These are phyloP conservation scores for Rhynchophorus ferrugineus DNA, from an alignment of 1,140 invertebrate genomes.

Conservation along the genomic window DNA sequence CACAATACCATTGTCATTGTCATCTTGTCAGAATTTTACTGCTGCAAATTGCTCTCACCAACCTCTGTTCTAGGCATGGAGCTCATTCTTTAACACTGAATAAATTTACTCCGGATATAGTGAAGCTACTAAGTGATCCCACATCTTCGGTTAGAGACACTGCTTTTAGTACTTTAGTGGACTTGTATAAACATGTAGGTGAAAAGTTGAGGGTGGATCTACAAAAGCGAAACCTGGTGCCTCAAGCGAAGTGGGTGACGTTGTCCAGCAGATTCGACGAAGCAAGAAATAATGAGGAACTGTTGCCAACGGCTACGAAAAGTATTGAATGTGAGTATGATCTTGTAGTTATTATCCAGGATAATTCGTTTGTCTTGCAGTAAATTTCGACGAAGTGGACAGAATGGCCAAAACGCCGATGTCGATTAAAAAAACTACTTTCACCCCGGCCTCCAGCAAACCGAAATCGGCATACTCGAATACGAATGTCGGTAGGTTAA, in stretches of 20 bases:
- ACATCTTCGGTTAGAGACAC: constrained; percentile 79
- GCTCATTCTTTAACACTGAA: constrained; percentile 71
- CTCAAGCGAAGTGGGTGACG: constrained; percentile 69
- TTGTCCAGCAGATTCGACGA: constrained; percentile 84
- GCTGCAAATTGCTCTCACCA: too few species aligned
- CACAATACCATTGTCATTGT: too few species aligned
- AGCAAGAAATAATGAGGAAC: constrained; percentile 65
- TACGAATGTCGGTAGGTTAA: constrained; percentile 15
- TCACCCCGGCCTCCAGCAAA: constrained; percentile 32
- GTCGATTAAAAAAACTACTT: constrained; percentile 36
- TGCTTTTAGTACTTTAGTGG: constrained; percentile 75
- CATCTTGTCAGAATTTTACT: too few species aligned
- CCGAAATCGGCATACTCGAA: constrained; percentile 6
- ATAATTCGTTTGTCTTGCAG: constrained; percentile 3
- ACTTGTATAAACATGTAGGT: constrained; percentile 90
- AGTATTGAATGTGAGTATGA: constrained; percentile 22
- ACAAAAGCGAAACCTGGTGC: constrained; percentile 70
- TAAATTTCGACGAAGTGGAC: constrained; percentile 38
- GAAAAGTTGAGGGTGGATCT: constrained; percentile 80
- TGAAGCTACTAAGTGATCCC: constrained; percentile 83
- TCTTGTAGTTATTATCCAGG: neutral
- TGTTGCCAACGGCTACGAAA: constrained; percentile 64
- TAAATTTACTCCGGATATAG: constrained; percentile 73
- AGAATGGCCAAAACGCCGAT: constrained; percentile 36
- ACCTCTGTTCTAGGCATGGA: constrained; percentile 75